Base-by-base conservation (phyloP, 2,888 invertebrate species). In the Drosophila atroscutellata region DNA sequence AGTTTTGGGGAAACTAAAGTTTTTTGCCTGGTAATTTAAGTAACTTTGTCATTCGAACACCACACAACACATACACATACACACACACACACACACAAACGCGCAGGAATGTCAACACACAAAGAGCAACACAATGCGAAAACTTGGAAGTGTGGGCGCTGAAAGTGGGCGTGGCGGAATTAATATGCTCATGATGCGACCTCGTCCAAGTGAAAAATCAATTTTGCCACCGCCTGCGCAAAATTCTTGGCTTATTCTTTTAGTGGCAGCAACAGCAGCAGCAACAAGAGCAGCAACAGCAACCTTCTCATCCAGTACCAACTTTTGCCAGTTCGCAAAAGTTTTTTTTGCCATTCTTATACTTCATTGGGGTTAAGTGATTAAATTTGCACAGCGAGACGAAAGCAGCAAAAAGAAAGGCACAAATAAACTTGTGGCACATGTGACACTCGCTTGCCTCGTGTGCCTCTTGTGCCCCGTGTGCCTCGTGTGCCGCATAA, bases 351-450 rank as follows among this genome's bases (percentile, higher is more conserved):
- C 67, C 80, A 70, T 65, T 67, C 81, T 80, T 78, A 78, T 88
- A 74, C 89, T 86, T 86, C 83, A 86, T 87, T 85, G 88, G 85
- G 90, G 86, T 87, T 87, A 87, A 87, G 86, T 87, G 89, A 87
- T 86, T 86, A 86, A 86, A 86, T 86, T 86, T 89, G 89, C 83
- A 81, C 80, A 76, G 34, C 68, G 58, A 51, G 57, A 42, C 45
- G 42, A 30, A 45, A 45, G 39, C 24, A 34, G 18, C 7, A 26
- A 36, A 52, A 36, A 42, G 36, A 42, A 36, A 24, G n/a, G 32
- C 57, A 51, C 34, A 11, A n/a, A 51, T 49, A 75, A 75, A 62
- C 37, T 65, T 66, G 13, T 24, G 51, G 34, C 73, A 80, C 67
- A 81, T 76, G 66, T 64, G 74, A 51, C 68, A 62, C 50, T 60